Conservation (phyloP, 2,113 vertebrate species). For the Bos indicus region DNA sequence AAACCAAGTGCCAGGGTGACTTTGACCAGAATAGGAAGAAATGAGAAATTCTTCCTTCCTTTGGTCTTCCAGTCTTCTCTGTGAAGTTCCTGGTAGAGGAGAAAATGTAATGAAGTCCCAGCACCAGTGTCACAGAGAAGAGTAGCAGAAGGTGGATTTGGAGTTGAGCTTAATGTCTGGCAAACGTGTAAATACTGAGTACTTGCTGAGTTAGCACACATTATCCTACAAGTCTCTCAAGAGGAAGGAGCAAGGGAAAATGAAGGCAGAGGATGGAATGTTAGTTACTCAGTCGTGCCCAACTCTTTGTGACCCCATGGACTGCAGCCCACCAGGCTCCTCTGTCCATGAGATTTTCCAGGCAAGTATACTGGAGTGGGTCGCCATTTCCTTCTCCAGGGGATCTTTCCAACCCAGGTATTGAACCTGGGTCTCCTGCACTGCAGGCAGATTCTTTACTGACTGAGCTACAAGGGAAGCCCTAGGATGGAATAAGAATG, state of each 20-base stretch:
- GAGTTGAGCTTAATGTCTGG: neutral
- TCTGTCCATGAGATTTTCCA: neutral
- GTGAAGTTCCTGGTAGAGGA: neutral
- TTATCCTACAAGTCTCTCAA: neutral
- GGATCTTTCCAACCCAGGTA: neutral
- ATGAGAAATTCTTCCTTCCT: neutral
- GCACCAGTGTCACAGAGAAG: neutral
- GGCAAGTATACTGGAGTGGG: neutral
- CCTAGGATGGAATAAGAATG: neutral
- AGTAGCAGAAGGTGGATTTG: neutral
- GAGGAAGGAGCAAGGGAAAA: neutral
- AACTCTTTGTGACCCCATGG: neutral
- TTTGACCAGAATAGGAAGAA: neutral
- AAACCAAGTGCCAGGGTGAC: neutral
- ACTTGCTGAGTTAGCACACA: neutral
- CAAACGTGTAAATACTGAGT: neutral
- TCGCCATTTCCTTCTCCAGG: neutral
- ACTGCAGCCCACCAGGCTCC: neutral
- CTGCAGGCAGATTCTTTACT: neutral
- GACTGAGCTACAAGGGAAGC: neutral
- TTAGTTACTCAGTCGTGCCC: neutral
- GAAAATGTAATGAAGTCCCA: neutral
- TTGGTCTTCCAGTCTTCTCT: neutral
- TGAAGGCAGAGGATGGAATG: neutral
- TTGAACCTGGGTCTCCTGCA: accelerated